These are phyloP conservation scores for Balaeniceps rex DNA, from an alignment of 2,113 vertebrate species.

Conservation along the genomic window DNA sequence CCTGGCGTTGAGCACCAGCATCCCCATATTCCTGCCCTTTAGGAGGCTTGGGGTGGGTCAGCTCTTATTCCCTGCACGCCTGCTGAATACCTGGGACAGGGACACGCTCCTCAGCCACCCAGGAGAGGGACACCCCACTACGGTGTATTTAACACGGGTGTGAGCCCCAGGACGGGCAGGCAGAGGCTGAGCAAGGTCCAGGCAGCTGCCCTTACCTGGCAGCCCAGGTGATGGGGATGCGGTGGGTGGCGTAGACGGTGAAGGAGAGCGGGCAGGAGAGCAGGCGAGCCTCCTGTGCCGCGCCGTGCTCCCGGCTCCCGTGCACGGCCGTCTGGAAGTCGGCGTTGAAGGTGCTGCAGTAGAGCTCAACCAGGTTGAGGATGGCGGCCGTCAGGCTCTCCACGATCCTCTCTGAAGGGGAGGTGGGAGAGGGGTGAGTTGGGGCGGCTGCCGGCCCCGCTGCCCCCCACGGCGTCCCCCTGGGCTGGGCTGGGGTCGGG, in stretches of 20 bases:
- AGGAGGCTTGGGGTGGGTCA: no score
- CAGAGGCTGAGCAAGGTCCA: not conserved
- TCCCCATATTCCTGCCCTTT: not conserved
- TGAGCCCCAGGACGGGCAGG: not conserved
- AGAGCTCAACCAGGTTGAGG: constrained; percentile 91
- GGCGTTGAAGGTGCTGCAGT: constrained; percentile 93
- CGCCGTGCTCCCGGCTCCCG: constrained; percentile 65
- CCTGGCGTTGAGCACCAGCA: rapidly evolving
- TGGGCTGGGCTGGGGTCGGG: not conserved
- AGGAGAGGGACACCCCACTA: not conserved
- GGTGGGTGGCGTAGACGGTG: constrained; percentile 89
- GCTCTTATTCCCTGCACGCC: not conserved
- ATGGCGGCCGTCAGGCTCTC: constrained; percentile 91
- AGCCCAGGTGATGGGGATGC: constrained; percentile 93
- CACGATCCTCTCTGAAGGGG: constrained; percentile 81
- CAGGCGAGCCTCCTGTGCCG: constrained; percentile 83
- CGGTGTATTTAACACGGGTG: rapidly evolving
- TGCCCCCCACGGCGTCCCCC: rapidly evolving
- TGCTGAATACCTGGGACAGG: rapidly evolving
- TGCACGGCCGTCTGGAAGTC: constrained; percentile 86
- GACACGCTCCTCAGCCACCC: not conserved
- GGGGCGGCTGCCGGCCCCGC: rapidly evolving
- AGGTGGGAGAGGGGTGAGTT: not conserved
- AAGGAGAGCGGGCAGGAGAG: constrained; percentile 84
- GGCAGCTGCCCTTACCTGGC: constrained; percentile 77